These are phyloP conservation scores for Heliothis virescens DNA, from an alignment of 1,140 invertebrate species.

Conservation along the genomic window DNA sequence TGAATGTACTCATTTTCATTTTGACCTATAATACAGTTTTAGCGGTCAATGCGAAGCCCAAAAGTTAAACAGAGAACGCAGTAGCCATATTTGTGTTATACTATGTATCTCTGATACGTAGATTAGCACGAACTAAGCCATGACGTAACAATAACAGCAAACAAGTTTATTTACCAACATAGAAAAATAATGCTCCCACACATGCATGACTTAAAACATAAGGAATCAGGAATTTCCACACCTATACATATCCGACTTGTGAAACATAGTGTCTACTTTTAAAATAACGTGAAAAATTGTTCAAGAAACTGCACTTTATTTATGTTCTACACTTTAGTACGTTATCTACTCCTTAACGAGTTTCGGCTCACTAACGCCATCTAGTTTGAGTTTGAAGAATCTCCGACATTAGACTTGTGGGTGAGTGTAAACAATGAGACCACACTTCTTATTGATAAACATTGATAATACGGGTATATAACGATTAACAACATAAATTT, in stretches of 20 bases:
- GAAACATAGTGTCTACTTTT: not conserved
- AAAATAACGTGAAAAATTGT: not conserved
- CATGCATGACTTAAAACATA: slow-evolving; percentile 1
- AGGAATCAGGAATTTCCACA: slow-evolving; percentile 1
- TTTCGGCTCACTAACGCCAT: not conserved
- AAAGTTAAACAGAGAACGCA: too few species aligned
- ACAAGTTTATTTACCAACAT: slow-evolving; percentile 21
- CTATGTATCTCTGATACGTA: not conserved
- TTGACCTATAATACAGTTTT: too few species aligned
- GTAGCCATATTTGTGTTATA: too few species aligned
- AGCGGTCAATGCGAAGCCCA: too few species aligned
- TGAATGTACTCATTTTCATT: not conserved
- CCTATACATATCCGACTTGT: not conserved
- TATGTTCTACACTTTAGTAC: not conserved
- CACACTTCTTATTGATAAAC: too few species aligned
- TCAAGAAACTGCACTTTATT: not conserved
- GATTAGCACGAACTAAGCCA: slow-evolving; percentile 6
- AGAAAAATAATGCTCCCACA: not conserved
- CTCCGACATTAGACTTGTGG: not conserved
- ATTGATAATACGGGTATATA: too few species aligned
- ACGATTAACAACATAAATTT: too few species aligned
- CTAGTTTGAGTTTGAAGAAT: not conserved
- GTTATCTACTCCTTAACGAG: not conserved
- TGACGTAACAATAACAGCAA: slow-evolving; percentile 2
- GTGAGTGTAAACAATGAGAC: too few species aligned